These are phyloP conservation scores for Elmis aenea DNA, from an alignment of 2,888 invertebrate genomes.

Conservation along the genomic window DNA sequence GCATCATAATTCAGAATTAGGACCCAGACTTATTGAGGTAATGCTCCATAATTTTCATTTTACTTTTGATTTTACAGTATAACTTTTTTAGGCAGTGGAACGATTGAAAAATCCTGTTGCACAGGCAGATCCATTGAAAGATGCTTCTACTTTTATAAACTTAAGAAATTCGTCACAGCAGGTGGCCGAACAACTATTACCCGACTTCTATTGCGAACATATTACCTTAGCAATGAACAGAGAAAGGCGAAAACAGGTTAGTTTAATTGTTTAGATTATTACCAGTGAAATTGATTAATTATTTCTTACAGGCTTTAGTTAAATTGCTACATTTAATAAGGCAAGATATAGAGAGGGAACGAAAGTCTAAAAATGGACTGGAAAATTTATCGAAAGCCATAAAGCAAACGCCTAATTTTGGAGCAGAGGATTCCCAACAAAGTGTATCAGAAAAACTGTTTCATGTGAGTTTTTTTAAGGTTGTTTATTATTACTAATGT, in stretches of 20 bases:
- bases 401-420: slow-evolving; percentile 79
- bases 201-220: slow-evolving; percentile 95
- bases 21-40: slow-evolving; percentile 72
- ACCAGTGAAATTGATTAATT: slow-evolving; percentile 2
- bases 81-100: slow-evolving; percentile 61
- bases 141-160: slow-evolving; percentile 59
- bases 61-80: no score
- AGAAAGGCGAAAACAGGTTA: slow-evolving; percentile 77
- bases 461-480: slow-evolving; percentile 60
- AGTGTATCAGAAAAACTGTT: slow-evolving; percentile 89
- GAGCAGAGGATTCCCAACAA: slow-evolving; percentile 83
- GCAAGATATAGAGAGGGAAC: slow-evolving; percentile 84
- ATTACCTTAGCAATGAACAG: slow-evolving; percentile 88
- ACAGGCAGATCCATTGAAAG: slow-evolving; percentile 67
- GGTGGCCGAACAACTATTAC: slow-evolving; percentile 75
- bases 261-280: slow-evolving; percentile 6
- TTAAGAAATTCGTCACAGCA: slow-evolving; percentile 60
- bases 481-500: not conserved
- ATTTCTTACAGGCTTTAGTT: slow-evolving; percentile 61
- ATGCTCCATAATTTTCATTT: slow-evolving; percentile 14
- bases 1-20: slow-evolving; percentile 64
- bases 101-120: slow-evolving; percentile 64
- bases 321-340: slow-evolving; percentile 81
- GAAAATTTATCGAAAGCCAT: slow-evolving; percentile 87
- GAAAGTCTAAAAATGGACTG: slow-evolving; percentile 82